Evolutionary conservation across 2,888 invertebrate genomes (phyloP).

Genomic region (Chloromyia formosa): DNA sequence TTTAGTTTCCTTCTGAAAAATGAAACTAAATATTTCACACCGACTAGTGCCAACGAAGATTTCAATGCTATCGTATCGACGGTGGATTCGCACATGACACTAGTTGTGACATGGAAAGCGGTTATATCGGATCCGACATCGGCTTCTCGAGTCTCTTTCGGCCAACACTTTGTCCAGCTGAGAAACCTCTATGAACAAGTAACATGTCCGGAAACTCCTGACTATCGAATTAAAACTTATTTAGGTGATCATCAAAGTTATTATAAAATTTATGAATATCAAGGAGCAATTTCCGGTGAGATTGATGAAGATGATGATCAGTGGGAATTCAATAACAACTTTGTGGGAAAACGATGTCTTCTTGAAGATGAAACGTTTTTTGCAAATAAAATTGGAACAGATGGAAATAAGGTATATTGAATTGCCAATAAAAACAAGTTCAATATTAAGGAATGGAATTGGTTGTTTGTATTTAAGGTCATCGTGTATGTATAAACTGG

Average conservation of each 20-base stretch:
- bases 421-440: neutral
- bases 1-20: constrained; percentile 61
- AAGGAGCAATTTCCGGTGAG: constrained; percentile 19
- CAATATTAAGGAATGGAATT: no score
- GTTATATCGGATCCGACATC: constrained; percentile 56
- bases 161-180: constrained; percentile 62
- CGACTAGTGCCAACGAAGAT: constrained; percentile 58
- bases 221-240: constrained; percentile 53
- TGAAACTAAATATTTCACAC: constrained; percentile 61
- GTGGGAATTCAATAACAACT: constrained; percentile 61
- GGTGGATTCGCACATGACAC: constrained; percentile 60
- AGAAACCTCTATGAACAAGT: constrained; percentile 60
- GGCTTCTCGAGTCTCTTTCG: constrained; percentile 54
- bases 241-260: constrained; percentile 52
- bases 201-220: constrained; percentile 56
- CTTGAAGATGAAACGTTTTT: constrained; percentile 60
- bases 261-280: constrained; percentile 53
- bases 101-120: constrained; percentile 60
- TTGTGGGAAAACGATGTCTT: constrained; percentile 60
- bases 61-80: constrained; percentile 60
- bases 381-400: constrained; percentile 1
- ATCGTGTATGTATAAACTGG: no score
- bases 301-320: constrained; percentile 58
- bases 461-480: no score
- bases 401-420: constrained; percentile 16